A percentile compares a stretch with the other conserved stretches of the same genome.
phyloP scores from a whole-genome alignment of 2,888 invertebrate species.

The Aporophyla nigra region DNA sequence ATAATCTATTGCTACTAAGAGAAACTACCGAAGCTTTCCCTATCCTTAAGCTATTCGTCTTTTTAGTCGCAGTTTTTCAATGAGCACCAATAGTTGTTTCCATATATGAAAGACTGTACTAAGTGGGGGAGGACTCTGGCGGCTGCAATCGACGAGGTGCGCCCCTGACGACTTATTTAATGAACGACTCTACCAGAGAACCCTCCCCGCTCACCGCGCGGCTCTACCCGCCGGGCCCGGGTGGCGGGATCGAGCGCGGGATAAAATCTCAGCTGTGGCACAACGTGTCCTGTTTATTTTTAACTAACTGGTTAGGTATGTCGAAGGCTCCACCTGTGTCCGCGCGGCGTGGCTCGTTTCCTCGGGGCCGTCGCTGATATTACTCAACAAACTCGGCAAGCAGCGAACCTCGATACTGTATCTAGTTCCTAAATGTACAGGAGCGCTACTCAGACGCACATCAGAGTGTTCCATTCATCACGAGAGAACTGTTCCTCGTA shows the following conservation, averaged over 20 bases:
- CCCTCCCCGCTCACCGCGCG: slow-evolving; percentile 65
- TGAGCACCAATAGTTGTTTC: neutral
- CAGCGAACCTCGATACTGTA: too few species aligned
- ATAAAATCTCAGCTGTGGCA: slow-evolving; percentile 73
- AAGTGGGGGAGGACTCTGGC: slow-evolving; percentile 27
- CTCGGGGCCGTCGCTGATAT: neutral
- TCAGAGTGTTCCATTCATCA: neutral
- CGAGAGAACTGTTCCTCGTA: neutral
- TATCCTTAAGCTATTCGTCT: neutral
- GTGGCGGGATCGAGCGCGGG: slow-evolving; percentile 44
- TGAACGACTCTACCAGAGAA: slow-evolving; percentile 53
- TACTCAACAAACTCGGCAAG: neutral
- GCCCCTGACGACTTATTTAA: slow-evolving; percentile 70
- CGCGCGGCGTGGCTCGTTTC: slow-evolving; percentile 5
- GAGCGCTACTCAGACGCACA: too few species aligned
- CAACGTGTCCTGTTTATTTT: slow-evolving; percentile 80
- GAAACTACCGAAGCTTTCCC: neutral
- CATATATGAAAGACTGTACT: neutral
- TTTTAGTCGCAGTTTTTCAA: neutral
- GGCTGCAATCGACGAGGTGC: slow-evolving; percentile 1
- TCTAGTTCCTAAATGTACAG: neutral
- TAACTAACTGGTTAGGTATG: slow-evolving; percentile 80
- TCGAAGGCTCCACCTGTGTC: slow-evolving; percentile 70
- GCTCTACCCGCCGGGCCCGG: slow-evolving; percentile 40
- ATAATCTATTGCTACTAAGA: neutral